These are phyloP conservation scores for Pogonognathellus flavescens DNA, from an alignment of 1,140 invertebrate species.

Conservation along the genomic window DNA sequence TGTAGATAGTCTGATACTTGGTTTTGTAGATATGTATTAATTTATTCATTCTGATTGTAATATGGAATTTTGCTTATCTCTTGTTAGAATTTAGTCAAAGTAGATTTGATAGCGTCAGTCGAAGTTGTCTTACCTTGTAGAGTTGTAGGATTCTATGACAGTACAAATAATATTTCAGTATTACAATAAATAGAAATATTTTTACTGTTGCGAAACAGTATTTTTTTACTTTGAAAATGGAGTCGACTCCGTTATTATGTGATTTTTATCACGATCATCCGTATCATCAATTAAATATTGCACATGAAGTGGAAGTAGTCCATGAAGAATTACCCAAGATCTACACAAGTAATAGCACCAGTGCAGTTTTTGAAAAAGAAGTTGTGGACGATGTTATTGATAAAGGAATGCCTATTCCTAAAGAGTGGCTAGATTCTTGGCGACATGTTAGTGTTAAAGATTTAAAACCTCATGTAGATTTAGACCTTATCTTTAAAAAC, in stretches of 20 bases:
- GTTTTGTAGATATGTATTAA: too few relatives aligned
- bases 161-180: too few relatives aligned
- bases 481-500: not conserved
- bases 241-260: not conserved
- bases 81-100: too few relatives aligned
- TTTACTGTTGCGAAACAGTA: too few relatives aligned
- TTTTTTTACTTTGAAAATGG: conserved; percentile 3
- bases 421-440: conserved; percentile 23
- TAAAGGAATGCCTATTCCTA: conserved; percentile 1
- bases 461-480: not conserved
- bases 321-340: conserved; percentile 11
- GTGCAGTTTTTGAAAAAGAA: not conserved
- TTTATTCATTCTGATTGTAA: too few relatives aligned
- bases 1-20: too few relatives aligned
- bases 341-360: not conserved
- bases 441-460: conserved; percentile 2
- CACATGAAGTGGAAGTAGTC: conserved; percentile 11
- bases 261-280: conserved; percentile 45
- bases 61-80: too few relatives aligned
- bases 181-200: too few relatives aligned
- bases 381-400: not conserved
- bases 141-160: too few relatives aligned
- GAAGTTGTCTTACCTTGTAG: too few relatives aligned
- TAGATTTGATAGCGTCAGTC: too few relatives aligned
- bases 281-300: conserved; percentile 33